Percentiles rank a stretch among this genome's conserved stretches.
Evolutionary conservation across 2,113 vertebrate species (phyloP).

Genomic region (Thamnaconus septentrionalis): DNA sequence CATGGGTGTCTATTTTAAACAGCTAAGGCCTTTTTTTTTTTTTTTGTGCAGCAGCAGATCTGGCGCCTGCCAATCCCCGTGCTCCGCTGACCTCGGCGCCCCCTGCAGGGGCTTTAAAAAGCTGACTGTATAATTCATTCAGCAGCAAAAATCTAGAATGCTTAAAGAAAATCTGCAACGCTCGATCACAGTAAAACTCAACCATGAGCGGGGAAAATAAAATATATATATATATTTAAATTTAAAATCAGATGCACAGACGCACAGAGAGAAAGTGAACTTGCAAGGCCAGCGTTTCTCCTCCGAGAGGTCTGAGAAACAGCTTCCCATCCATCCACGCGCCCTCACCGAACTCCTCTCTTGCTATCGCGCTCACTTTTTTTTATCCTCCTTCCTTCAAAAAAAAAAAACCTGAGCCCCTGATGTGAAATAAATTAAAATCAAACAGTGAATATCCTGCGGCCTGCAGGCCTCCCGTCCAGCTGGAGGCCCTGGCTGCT

Average conservation of each 20-base stretch:
- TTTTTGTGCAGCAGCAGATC: conserved; percentile 36
- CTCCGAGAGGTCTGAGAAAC: background rate
- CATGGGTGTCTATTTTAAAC: background rate
- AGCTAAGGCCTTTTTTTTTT: conserved; percentile 51
- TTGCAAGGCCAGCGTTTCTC: conserved; percentile 61
- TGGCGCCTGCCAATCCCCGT: conserved; percentile 35
- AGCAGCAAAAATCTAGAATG: conserved; percentile 60
- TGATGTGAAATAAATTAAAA: conserved; percentile 59
- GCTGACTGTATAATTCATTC: conserved; percentile 55
- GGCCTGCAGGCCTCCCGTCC: conserved; percentile 59
- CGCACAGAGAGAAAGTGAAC: conserved; percentile 62
- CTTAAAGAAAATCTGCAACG: conserved; percentile 42
- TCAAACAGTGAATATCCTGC: conserved; percentile 40
- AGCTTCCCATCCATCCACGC: conserved; percentile 23
- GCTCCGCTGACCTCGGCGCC: conserved; percentile 29
- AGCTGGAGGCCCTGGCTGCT: conserved; percentile 77
- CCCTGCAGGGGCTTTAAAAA: conserved; percentile 23
- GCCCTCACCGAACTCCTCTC: conserved; percentile 11
- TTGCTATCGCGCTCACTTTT: conserved; percentile 13
- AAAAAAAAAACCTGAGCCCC: conserved; percentile 7
- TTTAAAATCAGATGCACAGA: conserved; percentile 26
- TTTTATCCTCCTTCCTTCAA: conserved; percentile 17
- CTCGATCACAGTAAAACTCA: conserved; percentile 71
- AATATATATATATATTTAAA: no score
- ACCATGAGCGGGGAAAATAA: conserved; percentile 66